Percentiles rank a stretch among this genome's conserved stretches.
phyloP scores from a whole-genome alignment of 2,113 vertebrate species.

The Marmota flaviventris region DNA sequence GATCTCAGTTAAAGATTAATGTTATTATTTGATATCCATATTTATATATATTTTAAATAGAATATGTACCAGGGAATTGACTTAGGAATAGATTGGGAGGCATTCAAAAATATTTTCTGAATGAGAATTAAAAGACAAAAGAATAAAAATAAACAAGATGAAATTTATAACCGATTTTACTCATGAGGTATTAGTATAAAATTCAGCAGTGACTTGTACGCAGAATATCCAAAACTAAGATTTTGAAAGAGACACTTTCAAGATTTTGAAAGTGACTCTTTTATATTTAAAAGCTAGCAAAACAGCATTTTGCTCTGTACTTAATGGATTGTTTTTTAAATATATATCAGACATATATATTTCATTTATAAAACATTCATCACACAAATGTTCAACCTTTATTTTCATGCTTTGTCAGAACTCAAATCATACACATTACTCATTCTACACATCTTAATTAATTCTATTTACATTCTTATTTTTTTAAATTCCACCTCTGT shows the following conservation, averaged over 20 bases:
- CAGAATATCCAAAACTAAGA: not conserved
- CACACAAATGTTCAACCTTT: not conserved
- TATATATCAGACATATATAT: not conserved
- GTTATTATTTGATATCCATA: not conserved
- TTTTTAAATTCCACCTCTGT: conserved; percentile 1
- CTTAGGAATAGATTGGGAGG: not conserved
- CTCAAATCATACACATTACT: not conserved
- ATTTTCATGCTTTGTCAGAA: conserved; percentile 14
- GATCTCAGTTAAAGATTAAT: not conserved
- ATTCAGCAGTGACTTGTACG: not conserved
- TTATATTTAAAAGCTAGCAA: not conserved
- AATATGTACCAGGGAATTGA: not conserved
- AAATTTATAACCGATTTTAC: not conserved
- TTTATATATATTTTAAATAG: not conserved
- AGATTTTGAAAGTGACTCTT: not conserved
- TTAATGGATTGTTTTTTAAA: conserved; percentile 19
- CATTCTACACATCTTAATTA: conserved; percentile 23
- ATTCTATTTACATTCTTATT: conserved; percentile 39
- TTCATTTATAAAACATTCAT: conserved; percentile 20
- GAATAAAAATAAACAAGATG: not conserved
- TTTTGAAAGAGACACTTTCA: conserved; percentile 8
- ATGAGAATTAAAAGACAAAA: not conserved
- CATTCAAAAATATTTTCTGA: conserved; percentile 19
- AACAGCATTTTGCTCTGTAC: not conserved
- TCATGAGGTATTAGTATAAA: not conserved